phyloP scores from a whole-genome alignment of 2,113 vertebrate genomes.

The Tenrec ecaudatus region DNA sequence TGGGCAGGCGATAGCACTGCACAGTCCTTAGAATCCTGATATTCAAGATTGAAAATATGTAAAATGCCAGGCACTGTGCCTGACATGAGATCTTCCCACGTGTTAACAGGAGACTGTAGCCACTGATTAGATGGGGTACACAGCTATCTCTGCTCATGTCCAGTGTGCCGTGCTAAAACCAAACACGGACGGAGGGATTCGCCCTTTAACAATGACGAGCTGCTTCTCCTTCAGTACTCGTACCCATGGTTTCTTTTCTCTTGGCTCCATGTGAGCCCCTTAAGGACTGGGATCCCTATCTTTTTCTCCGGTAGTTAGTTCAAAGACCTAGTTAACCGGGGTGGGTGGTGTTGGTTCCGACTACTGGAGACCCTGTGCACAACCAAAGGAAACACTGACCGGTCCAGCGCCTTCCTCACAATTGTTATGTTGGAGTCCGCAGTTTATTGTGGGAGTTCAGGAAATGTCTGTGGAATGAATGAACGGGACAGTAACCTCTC shows the following conservation, averaged over 20 bases:
- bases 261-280: neutral
- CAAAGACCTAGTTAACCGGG: neutral
- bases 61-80: neutral
- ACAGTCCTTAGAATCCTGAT: neutral
- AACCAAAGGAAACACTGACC: too few relatives aligned
- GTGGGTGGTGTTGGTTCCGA: too few relatives aligned
- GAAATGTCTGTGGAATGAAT: neutral
- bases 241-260: neutral
- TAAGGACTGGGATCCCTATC: neutral
- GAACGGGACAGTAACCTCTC: neutral
- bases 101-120: neutral
- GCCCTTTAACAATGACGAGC: neutral
- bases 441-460: neutral
- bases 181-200: neutral
- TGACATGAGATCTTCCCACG: neutral
- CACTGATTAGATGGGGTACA: neutral
- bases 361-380: too few relatives aligned
- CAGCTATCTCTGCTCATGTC: too few relatives aligned
- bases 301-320: neutral
- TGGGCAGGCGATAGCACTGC: neutral
- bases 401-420: too few relatives aligned
- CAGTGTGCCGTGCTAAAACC: neutral
- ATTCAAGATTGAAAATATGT: neutral
- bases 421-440: too few relatives aligned
- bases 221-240: too few relatives aligned